Base-by-base conservation (phyloP, 2,113 vertebrate species). In the Apodemus sylvaticus region DNA sequence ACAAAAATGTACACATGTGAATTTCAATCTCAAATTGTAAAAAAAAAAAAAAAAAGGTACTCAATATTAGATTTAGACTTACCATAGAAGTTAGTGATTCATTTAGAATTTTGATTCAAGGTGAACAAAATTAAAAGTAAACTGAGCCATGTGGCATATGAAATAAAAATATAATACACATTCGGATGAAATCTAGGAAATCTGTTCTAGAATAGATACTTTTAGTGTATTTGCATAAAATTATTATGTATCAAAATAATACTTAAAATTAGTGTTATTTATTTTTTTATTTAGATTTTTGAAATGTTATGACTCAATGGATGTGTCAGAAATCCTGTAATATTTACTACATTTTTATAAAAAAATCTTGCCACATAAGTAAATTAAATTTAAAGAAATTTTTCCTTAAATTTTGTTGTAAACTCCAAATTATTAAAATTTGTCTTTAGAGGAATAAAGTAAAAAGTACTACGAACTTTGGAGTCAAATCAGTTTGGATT, bases 51-150 rank as follows among this genome's bases (percentile, higher is more conserved):
- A 62, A 62, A 77, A 51, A n/a, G 20, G 1, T 42, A 12, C 34
- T 86, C 19, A 86, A 73, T 5, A 31, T 39, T 60, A 77, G 1
- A 79, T 76, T 68, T 92, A 68, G 20, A 1, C 58, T 73, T 71
- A 16, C 7, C 39, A 12, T 5, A 87, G 39, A 60, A 8, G 16
- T 12, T 86, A 70, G 60, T 6, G 45, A 60, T 19, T 77, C 81
- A 90, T 62, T 82, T 94, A 91, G 14, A 92, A 78, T 5, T 85
- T 87, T 36, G 5, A 77, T 20, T 87, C 9, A 89, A 94, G 91
- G 62, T 76, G 7, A 0, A 89, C 20, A 79, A 78, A 42, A 92
- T 58, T 62, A 93, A 58, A 12, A 39, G 53, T 42, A 73, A 68
- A 77, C n/a, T 42, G 2, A 86, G 51, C 62, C 36, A 79, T 58